A percentile compares a stretch with the other conserved stretches of the same genome.
Conservation (phyloP, 1,140 invertebrate genomes). For the Grapholita molesta region DNA sequence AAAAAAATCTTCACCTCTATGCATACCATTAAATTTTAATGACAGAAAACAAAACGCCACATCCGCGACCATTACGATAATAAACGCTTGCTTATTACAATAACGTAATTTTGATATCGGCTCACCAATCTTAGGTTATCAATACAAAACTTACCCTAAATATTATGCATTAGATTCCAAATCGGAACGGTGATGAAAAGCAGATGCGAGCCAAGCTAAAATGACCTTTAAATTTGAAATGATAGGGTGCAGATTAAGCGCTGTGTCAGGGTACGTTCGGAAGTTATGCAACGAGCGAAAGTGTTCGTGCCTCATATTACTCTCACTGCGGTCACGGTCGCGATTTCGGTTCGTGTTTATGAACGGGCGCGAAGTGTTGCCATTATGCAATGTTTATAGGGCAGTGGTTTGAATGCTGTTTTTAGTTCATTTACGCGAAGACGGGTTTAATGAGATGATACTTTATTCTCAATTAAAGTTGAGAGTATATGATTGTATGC, state of each 20-base stretch:
- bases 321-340: constrained; percentile 15
- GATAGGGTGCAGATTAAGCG: not conserved
- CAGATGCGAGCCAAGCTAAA: not conserved
- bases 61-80: constrained; percentile 5
- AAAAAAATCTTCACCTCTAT: too few relatives aligned
- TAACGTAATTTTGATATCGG: constrained; percentile 9
- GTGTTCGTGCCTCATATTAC: not conserved
- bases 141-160: not conserved
- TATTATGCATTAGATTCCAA: not conserved
- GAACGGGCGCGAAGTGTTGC: too few relatives aligned
- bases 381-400: constrained; percentile 7
- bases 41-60: not conserved
- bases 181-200: not conserved
- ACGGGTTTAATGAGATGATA: not conserved
- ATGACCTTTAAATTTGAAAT: not conserved
- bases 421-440: not conserved
- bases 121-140: not conserved
- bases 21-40: not conserved
- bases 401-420: not conserved
- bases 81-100: not conserved
- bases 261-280: not conserved
- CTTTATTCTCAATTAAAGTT: not conserved
- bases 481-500: too few relatives aligned
- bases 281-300: constrained; percentile 12
- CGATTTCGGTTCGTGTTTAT: constrained; percentile 11